phyloP scores from a whole-genome alignment of 2,888 invertebrate species.

The Zygaena filipendulae region DNA sequence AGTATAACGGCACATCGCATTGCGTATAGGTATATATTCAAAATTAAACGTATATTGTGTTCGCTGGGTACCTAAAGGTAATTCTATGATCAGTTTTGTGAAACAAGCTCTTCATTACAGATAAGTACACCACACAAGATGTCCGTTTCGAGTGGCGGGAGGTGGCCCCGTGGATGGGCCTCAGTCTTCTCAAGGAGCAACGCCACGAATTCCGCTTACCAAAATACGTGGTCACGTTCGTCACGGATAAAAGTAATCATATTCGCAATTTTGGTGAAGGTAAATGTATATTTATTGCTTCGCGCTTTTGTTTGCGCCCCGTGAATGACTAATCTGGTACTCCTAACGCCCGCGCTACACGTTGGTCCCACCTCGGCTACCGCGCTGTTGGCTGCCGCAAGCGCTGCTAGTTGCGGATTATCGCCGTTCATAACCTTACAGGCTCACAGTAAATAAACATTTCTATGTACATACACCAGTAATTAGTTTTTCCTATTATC shows the following conservation, averaged over 20 bases:
- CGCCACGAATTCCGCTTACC: constrained; percentile 69
- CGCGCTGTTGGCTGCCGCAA: constrained; percentile 29
- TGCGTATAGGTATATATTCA: too few relatives aligned
- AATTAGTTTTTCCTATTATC: too few relatives aligned
- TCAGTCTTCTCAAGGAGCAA: constrained; percentile 60
- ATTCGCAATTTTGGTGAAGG: constrained; percentile 73
- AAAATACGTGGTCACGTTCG: constrained; percentile 73
- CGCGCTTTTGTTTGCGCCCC: constrained; percentile 56
- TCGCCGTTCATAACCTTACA: too few relatives aligned
- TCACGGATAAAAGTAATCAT: constrained; percentile 69
- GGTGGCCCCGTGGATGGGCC: constrained; percentile 58
- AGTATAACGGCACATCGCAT: too few relatives aligned
- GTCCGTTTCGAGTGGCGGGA: constrained; percentile 73
- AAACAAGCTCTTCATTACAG: too few relatives aligned
- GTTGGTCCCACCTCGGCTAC: constrained; percentile 17
- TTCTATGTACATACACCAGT: too few relatives aligned
- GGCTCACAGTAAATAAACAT: too few relatives aligned
- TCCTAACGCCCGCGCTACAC: constrained; percentile 40
- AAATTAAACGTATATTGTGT: too few relatives aligned
- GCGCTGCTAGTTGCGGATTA: constrained; percentile 11
- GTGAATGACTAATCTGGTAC: constrained; percentile 33
- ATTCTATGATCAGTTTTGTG: too few relatives aligned
- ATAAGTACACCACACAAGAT: constrained; percentile 70
- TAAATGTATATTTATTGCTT: constrained; percentile 66
- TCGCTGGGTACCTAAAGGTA: too few relatives aligned